Conservation (phyloP, 2,888 invertebrate genomes). For the Drepana falcataria region DNA sequence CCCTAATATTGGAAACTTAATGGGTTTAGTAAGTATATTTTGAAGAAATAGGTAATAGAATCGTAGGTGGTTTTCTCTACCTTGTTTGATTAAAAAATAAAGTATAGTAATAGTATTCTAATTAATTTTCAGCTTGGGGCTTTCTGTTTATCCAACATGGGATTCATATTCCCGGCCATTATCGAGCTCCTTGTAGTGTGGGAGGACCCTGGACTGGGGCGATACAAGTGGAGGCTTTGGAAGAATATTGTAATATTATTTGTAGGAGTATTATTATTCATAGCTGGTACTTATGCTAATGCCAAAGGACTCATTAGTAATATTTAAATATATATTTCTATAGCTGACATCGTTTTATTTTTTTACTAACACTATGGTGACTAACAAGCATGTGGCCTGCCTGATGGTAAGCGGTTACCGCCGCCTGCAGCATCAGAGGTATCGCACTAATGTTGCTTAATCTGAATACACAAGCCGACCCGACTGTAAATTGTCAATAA, state of each 20-base stretch:
- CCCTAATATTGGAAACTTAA: conserved; percentile 64
- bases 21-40: conserved; percentile 56
- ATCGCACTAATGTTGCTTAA: too few relatives aligned
- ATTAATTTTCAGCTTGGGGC: conserved; percentile 70
- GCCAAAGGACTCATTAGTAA: conserved; percentile 48
- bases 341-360: not conserved
- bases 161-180: conserved; percentile 64
- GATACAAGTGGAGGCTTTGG: conserved; percentile 55
- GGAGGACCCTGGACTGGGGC: conserved; percentile 59
- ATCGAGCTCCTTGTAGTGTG: conserved; percentile 64
- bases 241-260: conserved; percentile 50
- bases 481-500: too few relatives aligned
- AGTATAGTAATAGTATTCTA: too few relatives aligned
- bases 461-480: too few relatives aligned
- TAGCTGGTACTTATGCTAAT: conserved; percentile 64
- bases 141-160: conserved; percentile 67
- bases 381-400: too few relatives aligned
- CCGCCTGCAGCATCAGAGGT: too few relatives aligned
- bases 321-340: conserved; percentile 28
- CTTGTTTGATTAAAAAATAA: too few relatives aligned
- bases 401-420: too few relatives aligned
- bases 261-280: conserved; percentile 49
- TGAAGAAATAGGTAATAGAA: not conserved
- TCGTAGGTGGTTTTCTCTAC: too few relatives aligned
- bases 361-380: too few relatives aligned